phyloP scores from a whole-genome alignment of 2,888 invertebrate genomes.

The Oscheius sp. region DNA sequence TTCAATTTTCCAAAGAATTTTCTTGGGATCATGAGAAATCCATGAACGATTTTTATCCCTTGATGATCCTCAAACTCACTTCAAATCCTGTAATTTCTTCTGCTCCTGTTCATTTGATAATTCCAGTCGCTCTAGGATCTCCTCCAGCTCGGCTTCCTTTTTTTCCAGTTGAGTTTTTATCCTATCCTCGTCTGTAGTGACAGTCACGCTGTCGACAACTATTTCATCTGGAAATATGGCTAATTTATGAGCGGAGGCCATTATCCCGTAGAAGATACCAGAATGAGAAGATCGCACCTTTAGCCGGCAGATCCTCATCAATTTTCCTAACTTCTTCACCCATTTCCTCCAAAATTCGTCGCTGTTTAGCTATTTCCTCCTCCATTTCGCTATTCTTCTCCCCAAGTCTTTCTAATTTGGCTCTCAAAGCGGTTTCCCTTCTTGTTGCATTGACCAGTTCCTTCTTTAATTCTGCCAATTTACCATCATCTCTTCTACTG shows the following conservation, averaged over 20 bases:
- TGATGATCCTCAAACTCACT: neutral
- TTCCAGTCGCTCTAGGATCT: slow-evolving; percentile 16
- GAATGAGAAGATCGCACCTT: slow-evolving; percentile 1
- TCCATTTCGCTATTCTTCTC: slow-evolving; percentile 29
- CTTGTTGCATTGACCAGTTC: slow-evolving; percentile 17
- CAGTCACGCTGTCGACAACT: slow-evolving; percentile 7
- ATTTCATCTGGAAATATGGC: slow-evolving; percentile 1
- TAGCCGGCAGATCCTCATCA: slow-evolving; percentile 17
- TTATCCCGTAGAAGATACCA: too few relatives aligned
- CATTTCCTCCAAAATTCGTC: slow-evolving; percentile 18
- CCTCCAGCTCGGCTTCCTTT: slow-evolving; percentile 25
- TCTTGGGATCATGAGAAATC: too few relatives aligned
- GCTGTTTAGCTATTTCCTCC: slow-evolving; percentile 29
- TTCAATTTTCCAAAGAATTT: too few relatives aligned
- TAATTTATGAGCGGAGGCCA: neutral
- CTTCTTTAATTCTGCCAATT: slow-evolving; percentile 4
- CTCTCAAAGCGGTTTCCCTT: slow-evolving; percentile 25
- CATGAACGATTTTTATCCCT: too few relatives aligned
- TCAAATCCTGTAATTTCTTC: slow-evolving; percentile 1
- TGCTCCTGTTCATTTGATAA: slow-evolving; percentile 30
- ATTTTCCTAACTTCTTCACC: slow-evolving; percentile 26
- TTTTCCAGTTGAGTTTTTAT: slow-evolving; percentile 1
- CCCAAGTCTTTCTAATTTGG: neutral
- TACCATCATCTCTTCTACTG: neutral
- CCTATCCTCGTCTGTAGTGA: slow-evolving; percentile 12